phyloP scores from a whole-genome alignment of 2,113 vertebrate species.

The Thunnus maccoyii region DNA sequence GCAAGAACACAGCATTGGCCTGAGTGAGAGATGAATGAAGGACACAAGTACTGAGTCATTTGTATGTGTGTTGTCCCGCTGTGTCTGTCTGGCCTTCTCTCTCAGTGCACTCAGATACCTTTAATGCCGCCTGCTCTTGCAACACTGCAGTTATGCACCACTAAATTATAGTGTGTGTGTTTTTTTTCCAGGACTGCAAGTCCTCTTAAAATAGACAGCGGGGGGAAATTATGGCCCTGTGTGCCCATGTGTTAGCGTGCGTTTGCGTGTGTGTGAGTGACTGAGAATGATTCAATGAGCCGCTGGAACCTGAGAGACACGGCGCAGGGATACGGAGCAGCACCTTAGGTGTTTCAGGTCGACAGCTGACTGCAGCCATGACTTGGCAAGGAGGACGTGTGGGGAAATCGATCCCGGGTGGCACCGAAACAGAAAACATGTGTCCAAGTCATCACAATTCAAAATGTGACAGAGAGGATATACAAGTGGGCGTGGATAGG shows the following conservation, averaged over 20 bases:
- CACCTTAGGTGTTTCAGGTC: conserved; percentile 29
- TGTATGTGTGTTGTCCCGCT: conserved; percentile 5
- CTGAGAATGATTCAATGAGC: conserved; percentile 38
- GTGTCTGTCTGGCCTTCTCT: conserved; percentile 25
- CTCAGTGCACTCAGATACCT: conserved; percentile 42
- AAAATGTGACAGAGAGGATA: not conserved
- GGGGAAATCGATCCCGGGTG: conserved; percentile 40
- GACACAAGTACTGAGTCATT: conserved; percentile 28
- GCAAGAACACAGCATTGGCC: conserved; percentile 2
- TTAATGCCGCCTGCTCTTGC: conserved; percentile 38
- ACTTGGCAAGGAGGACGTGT: conserved; percentile 25
- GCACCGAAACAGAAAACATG: conserved; percentile 15
- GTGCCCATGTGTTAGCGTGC: conserved; percentile 32
- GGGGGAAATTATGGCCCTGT: conserved; percentile 66
- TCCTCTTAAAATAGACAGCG: conserved; percentile 76
- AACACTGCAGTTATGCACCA: conserved; percentile 52
- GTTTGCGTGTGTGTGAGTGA: conserved; percentile 36
- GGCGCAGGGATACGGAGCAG: not conserved
- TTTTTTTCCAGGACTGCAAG: conserved; percentile 45
- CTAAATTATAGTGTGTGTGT: conserved; percentile 77
- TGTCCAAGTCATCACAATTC: conserved; percentile 27
- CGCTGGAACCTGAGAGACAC: conserved; percentile 22
- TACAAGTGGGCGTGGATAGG: not conserved
- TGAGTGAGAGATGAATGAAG: conserved; percentile 21
- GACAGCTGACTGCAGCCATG: not conserved